phyloP scores from a whole-genome alignment of 2,113 vertebrate genomes.

The Arizona elegans region DNA sequence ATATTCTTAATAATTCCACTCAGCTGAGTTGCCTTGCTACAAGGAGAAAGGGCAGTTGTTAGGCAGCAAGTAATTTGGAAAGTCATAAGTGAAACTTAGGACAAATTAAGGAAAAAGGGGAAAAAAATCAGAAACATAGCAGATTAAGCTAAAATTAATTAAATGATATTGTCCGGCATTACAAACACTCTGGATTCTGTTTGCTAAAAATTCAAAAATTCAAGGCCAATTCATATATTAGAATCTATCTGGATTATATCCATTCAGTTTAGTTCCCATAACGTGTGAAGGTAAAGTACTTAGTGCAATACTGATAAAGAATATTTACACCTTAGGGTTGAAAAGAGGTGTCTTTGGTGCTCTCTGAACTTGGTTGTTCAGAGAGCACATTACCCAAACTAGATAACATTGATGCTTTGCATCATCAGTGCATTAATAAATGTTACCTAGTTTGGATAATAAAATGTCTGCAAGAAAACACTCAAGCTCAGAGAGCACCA shows the following conservation, averaged over 20 bases:
- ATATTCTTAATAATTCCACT: not conserved
- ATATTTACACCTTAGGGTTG: not conserved
- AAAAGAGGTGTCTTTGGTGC: not conserved
- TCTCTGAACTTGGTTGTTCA: not conserved
- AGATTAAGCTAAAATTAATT: not conserved
- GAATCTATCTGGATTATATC: not conserved
- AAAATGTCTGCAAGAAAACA: not conserved
- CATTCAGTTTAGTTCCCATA: not conserved
- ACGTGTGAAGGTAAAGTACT: not conserved
- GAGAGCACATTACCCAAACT: not conserved
- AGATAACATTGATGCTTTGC: not conserved
- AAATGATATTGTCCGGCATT: not conserved
- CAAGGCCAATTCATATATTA: not conserved
- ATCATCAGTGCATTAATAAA: not conserved
- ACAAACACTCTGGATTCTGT: not conserved
- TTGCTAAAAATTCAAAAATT: not conserved
- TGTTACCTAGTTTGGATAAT: not conserved
- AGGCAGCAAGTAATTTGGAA: not conserved
- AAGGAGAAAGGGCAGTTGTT: not conserved
- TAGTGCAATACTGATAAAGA: not conserved
- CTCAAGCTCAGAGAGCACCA: not conserved
- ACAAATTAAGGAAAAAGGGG: not conserved
- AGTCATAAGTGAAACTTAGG: not conserved
- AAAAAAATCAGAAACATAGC: not conserved
- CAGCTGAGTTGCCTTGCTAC: not conserved